Base-by-base conservation (phyloP, 2,113 vertebrate genomes). In the Eclectus roratus region DNA sequence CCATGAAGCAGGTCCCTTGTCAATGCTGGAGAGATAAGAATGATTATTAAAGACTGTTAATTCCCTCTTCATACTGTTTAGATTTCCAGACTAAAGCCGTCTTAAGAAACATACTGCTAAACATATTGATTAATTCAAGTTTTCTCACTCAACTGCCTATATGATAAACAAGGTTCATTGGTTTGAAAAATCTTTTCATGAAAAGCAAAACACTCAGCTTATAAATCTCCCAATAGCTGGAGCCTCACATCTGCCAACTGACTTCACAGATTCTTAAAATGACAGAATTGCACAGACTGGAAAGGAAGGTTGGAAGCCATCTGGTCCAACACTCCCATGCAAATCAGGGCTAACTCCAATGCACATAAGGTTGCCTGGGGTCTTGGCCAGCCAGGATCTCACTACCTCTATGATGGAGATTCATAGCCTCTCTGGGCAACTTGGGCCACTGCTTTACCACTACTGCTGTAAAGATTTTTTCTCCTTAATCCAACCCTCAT, bases 251-350 rank as follows among this genome's bases (percentile, higher is more conserved):
- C 58, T 80, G n/a, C 52, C 21, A 80, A 28, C 1, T 46, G 17
- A 41, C 31, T 16, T 73, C 17, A 1, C 7, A 87, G 28, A 33
- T 44, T 43, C 63, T 65, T 83, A 64, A 85, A 73, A 78, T 41
- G 60, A 73, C 12, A 65, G 58, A 63, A 74, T 41, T 1, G 0
- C 27, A 24, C 7, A 47, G 29, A 4, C 11, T 70, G 37, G 16
- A 73, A 58, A 78, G 24, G 19, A 46, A 69, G 5, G 6, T 43
- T 63, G 41, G 18, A 44, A 55, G 28, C 47, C 27, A 35, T 6
- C 27, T 65, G 7, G 9, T 55, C 20, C 25, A 39, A 44, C 3
- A 3, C 4, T 72, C 7, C n/a, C 2, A 0, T 4, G 31, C 10
- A 76, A 69, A 61, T 6, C 20, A 41, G 20, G 9, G 53, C 13